Percentiles rank a stretch among this genome's conserved stretches.
Evolutionary conservation across 2,888 invertebrate genomes (phyloP).

Genomic region (Tetragnatha montana): DNA sequence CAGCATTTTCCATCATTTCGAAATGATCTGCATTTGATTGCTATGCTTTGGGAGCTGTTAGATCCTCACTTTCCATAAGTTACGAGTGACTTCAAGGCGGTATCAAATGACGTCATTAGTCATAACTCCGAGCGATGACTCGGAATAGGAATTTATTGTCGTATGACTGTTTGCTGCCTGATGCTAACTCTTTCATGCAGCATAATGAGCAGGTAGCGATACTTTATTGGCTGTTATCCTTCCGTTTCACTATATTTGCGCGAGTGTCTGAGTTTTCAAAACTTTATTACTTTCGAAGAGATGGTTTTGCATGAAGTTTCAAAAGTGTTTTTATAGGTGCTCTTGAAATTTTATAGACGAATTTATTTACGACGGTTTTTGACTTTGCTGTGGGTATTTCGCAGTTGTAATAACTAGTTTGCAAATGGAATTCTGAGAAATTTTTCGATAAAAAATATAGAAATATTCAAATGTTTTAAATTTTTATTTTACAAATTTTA

Average conservation of each 20-base stretch:
- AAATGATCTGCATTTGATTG: constrained; percentile 25
- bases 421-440: too few species aligned
- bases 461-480: too few species aligned
- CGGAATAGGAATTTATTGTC: constrained; percentile 5
- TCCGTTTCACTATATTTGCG: too few species aligned
- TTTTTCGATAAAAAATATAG: too few species aligned
- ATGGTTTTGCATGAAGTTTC: neutral
- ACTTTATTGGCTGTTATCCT: constrained; percentile 18
- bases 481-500: too few species aligned
- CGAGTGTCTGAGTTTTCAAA: constrained; percentile 5
- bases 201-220: constrained; percentile 8
- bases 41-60: constrained; percentile 1
- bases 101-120: constrained; percentile 52
- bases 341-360: too few species aligned
- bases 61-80: constrained; percentile 19
- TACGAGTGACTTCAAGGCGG: constrained; percentile 38
- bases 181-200: neutral
- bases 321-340: too few species aligned
- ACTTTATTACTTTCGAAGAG: constrained; percentile 4
- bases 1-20: neutral
- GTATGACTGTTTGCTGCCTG: constrained; percentile 20
- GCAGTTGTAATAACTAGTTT: too few species aligned
- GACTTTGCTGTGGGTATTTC: too few species aligned
- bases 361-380: too few species aligned
- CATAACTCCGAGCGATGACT: constrained; percentile 23